Evolutionary conservation across 2,797 vertebrate species (phyloP).

Genomic region (Enteromius trimaculatus): DNA sequence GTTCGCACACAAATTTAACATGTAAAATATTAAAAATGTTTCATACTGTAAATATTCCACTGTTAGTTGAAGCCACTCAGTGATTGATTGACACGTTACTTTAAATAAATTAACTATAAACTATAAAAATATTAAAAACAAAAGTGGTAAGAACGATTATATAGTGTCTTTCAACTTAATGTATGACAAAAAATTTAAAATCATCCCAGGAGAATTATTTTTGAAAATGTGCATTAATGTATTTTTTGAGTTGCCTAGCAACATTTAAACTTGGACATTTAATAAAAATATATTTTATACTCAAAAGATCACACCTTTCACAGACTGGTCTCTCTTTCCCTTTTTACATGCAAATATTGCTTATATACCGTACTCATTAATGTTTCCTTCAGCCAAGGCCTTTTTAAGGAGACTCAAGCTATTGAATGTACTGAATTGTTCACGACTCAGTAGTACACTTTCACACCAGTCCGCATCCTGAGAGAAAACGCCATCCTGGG

Average conservation of each 20-base stretch:
- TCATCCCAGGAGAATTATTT: too few relatives aligned
- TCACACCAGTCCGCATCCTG: background rate
- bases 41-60: background rate
- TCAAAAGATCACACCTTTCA: too few relatives aligned
- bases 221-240: too few relatives aligned
- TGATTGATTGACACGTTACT: background rate
- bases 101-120: background rate
- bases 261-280: too few relatives aligned
- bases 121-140: too few relatives aligned
- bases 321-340: too few relatives aligned
- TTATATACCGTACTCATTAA: background rate
- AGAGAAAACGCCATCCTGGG: background rate
- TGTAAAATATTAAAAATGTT: background rate
- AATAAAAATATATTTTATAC: too few relatives aligned
- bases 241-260: too few relatives aligned
- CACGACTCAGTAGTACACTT: background rate
- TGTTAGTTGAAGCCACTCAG: background rate
- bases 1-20: background rate
- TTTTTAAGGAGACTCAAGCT: background rate
- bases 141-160: too few relatives aligned
- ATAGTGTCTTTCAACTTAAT: too few relatives aligned
- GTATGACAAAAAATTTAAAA: too few relatives aligned
- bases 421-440: background rate
- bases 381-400: background rate
- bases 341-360: background rate